Base-by-base conservation (phyloP, 2,888 invertebrate species). In the Callimorpha dominula region DNA sequence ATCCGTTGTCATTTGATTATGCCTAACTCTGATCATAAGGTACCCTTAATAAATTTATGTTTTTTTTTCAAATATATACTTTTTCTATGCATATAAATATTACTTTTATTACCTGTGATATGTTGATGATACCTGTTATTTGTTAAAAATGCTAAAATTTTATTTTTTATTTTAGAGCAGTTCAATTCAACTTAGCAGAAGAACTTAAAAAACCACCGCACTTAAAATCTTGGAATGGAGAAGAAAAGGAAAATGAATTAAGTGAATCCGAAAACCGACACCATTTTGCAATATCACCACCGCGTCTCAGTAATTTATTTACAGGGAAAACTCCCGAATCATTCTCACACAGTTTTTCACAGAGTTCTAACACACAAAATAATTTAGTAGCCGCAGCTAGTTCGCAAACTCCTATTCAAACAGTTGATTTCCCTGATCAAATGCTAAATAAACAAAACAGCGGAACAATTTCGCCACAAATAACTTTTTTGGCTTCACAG, bases 101-200 rank as follows among this genome's bases (percentile, higher is more conserved):
- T 9, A 54, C n/a, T n/a, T n/a, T n/a, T n/a, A n/a, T n/a, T n/a
- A n/a, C n/a, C n/a, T n/a, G n/a, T n/a, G 43, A 43, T 8, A 43
- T 6, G 8, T 43, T 43, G 8, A 43, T 8, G 52, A 17, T 52
- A 7, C 0, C 20, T 9, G 54, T 31, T 31, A 60, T 31, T 5
- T 12, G 31, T 12, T 14, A 60, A 60, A 20, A 52, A 43, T 0
- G n/a, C 0, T 11, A 7, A 17, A 12, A 0, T 52, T 12, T 11
- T 9, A 5, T 0, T 31, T 46, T 68, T 60, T 63, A 40, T 75
- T 72, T 65, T 73, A 96, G 96, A 81, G 90, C 96, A 52, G 89
- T 96, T 57, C 95, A 96, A 74, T 94, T 94, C 74, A 96, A 96
- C 79, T 86, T 96, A 76, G 95, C 95, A 1, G 95, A 95, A 87